Base-by-base conservation (phyloP, 2,797 vertebrate genomes). In the Bufotes viridis region DNA sequence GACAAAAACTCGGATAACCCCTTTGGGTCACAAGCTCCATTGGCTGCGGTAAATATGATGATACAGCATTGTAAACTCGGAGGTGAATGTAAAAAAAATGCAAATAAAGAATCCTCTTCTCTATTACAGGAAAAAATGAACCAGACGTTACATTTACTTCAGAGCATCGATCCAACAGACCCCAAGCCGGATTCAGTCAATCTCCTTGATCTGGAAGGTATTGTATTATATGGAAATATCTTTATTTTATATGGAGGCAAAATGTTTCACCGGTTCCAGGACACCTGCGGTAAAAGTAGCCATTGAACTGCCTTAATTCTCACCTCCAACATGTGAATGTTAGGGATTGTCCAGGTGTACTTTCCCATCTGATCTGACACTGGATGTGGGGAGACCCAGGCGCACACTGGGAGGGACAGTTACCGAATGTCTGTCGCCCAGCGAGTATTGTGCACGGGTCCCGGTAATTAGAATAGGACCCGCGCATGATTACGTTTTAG, bases 141-240 rank as follows among this genome's bases (percentile, higher is more conserved):
- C 94, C 95, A 95, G 92, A 93, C 97, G 0, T 92, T 99, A 91
- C 96, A 96, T 51, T 93, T 97, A 22, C 96, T 99, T 34, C 98
- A 97, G 94, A 99, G 97, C 86, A 96, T 96, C 90, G 97, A 99
- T 92, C 98, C 98, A 58, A 96, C 97, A 1, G 96, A 98, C 92
- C 90, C 96, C 3, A 93, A 95, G 82, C 97, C 97, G 0, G 98
- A 99, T 89, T 94, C 95, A 26, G 74, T 92, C 15, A 97, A 98
- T 76, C 96, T 99, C 26, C 91, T 97, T 88, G 96, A 97, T 42
- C 95, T 99, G 87, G 98, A 99, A 95, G 98, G 98, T 99, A 97
- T 26, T 29, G 24, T n/a, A 24, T 42, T 29, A 74, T 8, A 26
- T 55, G 24, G 26, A 81, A 49, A 6, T 81, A 15, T 17, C 13